These are phyloP conservation scores for Calliscelio sp. DNA, from an alignment of 2,888 invertebrate species.

Conservation along the genomic window DNA sequence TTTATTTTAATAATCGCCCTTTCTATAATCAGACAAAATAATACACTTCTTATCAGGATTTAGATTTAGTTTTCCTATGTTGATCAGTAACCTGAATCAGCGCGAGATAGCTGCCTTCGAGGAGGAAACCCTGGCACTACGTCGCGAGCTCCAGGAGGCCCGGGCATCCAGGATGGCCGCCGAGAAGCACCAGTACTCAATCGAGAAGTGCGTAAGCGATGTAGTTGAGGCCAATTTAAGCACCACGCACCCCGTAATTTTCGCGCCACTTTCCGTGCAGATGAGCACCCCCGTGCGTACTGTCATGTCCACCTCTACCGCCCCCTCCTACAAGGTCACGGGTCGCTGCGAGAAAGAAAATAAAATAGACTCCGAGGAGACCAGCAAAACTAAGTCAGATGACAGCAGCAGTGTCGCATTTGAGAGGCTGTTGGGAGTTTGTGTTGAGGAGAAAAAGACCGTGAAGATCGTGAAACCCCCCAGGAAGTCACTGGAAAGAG, in stretches of 20 bases:
- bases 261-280: slow-evolving; percentile 80
- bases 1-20: too few species aligned
- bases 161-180: slow-evolving; percentile 81
- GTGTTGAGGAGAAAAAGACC: slow-evolving; percentile 43
- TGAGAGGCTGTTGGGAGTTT: slow-evolving; percentile 38
- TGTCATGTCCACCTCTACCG: slow-evolving; percentile 75
- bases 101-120: slow-evolving; percentile 85
- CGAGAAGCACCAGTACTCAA: slow-evolving; percentile 78
- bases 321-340: slow-evolving; percentile 62
- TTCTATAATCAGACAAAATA: too few species aligned
- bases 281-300: slow-evolving; percentile 85
- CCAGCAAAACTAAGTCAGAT: not conserved
- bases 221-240: slow-evolving; percentile 72
- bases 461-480: slow-evolving; percentile 52
- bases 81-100: slow-evolving; percentile 78
- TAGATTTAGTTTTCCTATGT: slow-evolving; percentile 15
- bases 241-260: slow-evolving; percentile 80
- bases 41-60: too few species aligned
- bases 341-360: slow-evolving; percentile 19
- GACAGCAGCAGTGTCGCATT: too few species aligned
- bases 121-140: slow-evolving; percentile 83
- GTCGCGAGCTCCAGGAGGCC: slow-evolving; percentile 85
- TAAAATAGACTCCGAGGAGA: not conserved
- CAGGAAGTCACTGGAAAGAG: slow-evolving; percentile 57
- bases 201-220: slow-evolving; percentile 85